Conservation (phyloP, 2,797 vertebrate genomes). For the Argya squamiceps region DNA sequence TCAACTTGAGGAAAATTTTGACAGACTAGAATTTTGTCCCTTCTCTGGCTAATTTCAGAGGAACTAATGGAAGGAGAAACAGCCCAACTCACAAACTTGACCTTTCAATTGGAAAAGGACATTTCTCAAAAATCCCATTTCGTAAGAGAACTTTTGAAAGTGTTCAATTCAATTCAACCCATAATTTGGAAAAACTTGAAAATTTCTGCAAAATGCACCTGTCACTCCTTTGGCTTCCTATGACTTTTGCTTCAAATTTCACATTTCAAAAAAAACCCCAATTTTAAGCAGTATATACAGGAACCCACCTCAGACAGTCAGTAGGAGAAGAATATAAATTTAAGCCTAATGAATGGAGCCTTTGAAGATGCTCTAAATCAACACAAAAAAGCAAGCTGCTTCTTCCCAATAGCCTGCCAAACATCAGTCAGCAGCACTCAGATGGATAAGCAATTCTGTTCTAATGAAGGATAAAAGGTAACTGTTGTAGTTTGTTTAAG, state of each 20-base stretch:
- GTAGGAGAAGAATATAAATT: neutral
- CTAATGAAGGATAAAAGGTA: neutral
- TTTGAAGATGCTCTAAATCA: neutral
- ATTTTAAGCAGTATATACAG: neutral
- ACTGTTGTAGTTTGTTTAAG: no score
- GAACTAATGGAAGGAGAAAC: neutral
- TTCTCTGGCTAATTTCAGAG: neutral
- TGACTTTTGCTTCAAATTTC: neutral
- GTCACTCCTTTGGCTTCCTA: neutral
- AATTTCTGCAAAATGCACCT: neutral
- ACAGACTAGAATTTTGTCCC: neutral
- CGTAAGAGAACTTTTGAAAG: neutral
- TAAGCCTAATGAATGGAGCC: neutral
- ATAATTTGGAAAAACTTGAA: neutral
- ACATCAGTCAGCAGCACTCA: neutral
- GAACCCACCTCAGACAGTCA: neutral
- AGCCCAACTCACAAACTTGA: neutral
- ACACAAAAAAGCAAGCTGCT: neutral
- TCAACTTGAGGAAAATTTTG: neutral
- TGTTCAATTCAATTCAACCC: neutral
- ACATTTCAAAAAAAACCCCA: neutral
- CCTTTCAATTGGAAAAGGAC: neutral
- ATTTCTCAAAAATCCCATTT: neutral
- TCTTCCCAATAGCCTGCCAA: neutral
- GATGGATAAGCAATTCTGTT: neutral